A percentile compares a stretch with the other conserved stretches of the same genome.
These are phyloP conservation scores for Tragelaphus imberbis DNA, from an alignment of 2,113 vertebrate species.

Conservation along the genomic window DNA sequence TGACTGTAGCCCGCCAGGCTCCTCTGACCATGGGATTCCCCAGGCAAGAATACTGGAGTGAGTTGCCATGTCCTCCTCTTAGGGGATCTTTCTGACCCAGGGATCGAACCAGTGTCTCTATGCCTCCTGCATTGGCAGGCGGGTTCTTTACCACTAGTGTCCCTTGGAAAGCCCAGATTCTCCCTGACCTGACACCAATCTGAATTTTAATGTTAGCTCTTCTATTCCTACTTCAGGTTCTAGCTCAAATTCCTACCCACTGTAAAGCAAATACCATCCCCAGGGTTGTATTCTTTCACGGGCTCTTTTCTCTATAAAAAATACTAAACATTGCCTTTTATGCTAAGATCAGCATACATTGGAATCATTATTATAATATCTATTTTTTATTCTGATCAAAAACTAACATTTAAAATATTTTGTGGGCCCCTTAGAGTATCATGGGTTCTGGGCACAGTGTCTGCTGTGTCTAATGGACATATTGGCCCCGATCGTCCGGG, in stretches of 20 bases:
- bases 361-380: not conserved
- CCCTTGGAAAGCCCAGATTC: not conserved
- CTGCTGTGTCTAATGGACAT: not conserved
- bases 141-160: not conserved
- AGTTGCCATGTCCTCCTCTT: not conserved
- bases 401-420: not conserved
- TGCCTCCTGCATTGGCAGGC: not conserved
- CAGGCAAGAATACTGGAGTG: not conserved
- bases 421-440: not conserved
- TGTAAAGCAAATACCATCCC: not conserved
- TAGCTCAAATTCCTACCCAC: not conserved
- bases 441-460: not conserved
- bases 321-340: not conserved
- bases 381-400: not conserved
- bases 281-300: not conserved
- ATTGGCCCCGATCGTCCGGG: accelerated
- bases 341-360: not conserved
- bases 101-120: not conserved
- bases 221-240: not conserved
- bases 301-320: not conserved
- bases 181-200: not conserved
- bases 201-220: not conserved
- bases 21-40: not conserved
- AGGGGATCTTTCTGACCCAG: not conserved
- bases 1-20: not conserved